Base-by-base conservation (phyloP, 23 tunicate genomes). In the Styela clava region DNA sequence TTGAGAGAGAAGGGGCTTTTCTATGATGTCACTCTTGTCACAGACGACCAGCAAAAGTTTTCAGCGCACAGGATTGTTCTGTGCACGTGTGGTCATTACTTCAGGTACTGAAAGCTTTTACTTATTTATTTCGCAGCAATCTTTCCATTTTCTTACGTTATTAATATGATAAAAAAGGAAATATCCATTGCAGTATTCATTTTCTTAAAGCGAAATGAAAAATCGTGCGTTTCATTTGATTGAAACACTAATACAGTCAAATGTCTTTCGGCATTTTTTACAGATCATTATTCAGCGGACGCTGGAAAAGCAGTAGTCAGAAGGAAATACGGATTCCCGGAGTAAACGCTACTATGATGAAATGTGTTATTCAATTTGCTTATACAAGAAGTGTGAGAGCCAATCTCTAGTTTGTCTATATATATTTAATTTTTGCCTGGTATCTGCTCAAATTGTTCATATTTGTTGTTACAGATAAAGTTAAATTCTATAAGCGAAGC, bases 261-360 rank as follows among this genome's bases (percentile, higher is more conserved):
- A n/a, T n/a, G n/a, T n/a, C n/a, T n/a, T n/a, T n/a, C n/a, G n/a
- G n/a, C n/a, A n/a, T n/a, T n/a, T 72, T 67, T 81, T 61, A 1
- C 74, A 92, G 97, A 73, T 73, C 91, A 30, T 74, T 92, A 64
- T 92, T 92, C 64, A 92, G 97, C 61, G 97, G 97, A 33, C 69
- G 97, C 23, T 92, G 97, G 97, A 68, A 83, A 56, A 87, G 88
- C 69, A 81, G 88, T 16, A 64, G 76, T 0, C 68, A 79, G 7
- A 63, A 77, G 23, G 97, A 92, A 64, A 87, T 92, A 23, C 24
- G 31, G 7, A 74, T 92, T 29, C 91, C 91, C 22, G 91, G 88
- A 35, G 88, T 92, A 20, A 87, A 63, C 33, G 64, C 79, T 1
- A 27, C 68, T 21, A 72, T 87, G n/a, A 35, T 92, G 68, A 31